These are phyloP conservation scores for Hirtodrosophila duncani DNA, from an alignment of 2,888 invertebrate species.

Conservation along the genomic window DNA sequence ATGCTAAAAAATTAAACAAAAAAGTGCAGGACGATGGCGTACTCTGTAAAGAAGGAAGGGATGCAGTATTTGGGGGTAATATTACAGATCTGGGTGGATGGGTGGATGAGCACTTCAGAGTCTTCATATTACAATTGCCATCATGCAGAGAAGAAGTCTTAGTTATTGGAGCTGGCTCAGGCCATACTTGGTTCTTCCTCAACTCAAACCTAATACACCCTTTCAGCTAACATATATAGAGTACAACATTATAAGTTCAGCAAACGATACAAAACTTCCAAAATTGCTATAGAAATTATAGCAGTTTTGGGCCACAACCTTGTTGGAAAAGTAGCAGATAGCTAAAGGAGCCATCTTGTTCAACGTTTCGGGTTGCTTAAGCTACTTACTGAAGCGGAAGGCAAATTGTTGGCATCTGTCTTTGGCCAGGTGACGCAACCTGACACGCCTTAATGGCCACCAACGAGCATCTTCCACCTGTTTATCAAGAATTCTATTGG, in stretches of 20 bases:
- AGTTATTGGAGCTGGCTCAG: too few relatives aligned
- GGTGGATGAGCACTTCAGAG: too few relatives aligned
- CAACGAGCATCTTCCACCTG: too few relatives aligned
- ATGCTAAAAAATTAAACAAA: slow-evolving; percentile 10
- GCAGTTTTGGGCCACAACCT: slow-evolving; percentile 1
- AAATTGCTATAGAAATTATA: slow-evolving; percentile 30
- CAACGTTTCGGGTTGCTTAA: slow-evolving; percentile 8
- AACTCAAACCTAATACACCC: slow-evolving; percentile 6
- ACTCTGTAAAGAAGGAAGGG: too few relatives aligned
- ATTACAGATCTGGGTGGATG: too few relatives aligned
- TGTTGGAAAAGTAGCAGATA: slow-evolving; percentile 1
- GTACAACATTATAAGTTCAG: background rate
- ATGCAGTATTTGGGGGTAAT: too few relatives aligned
- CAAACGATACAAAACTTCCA: slow-evolving; percentile 7
- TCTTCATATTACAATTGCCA: too few relatives aligned
- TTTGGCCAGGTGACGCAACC: background rate
- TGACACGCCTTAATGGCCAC: background rate
- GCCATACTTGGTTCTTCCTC: too few relatives aligned
- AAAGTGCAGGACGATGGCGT: too few relatives aligned
- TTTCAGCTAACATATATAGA: slow-evolving; percentile 3
- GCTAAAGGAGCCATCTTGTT: background rate
- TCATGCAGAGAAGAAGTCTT: too few relatives aligned
- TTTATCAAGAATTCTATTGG: slow-evolving; percentile 3
- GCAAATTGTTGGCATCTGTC: background rate
- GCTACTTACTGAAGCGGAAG: slow-evolving; percentile 8